Evolutionary conservation across 1,140 invertebrate species (phyloP).

Genomic region (Coptotermes formosanus): DNA sequence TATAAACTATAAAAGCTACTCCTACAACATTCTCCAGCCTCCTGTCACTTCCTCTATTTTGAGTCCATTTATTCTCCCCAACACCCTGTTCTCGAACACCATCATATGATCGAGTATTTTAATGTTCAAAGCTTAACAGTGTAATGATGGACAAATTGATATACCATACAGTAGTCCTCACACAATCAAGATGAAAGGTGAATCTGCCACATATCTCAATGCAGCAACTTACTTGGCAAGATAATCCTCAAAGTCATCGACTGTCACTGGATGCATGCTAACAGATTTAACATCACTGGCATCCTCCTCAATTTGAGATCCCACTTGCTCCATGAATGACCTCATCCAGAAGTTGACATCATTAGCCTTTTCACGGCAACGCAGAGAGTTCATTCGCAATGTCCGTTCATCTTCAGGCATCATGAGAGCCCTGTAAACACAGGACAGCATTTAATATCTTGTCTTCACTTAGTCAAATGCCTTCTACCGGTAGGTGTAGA

Average conservation of each 20-base stretch:
- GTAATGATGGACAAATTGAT: too few relatives aligned
- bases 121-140: too few relatives aligned
- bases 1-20: too few relatives aligned
- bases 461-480: too few relatives aligned
- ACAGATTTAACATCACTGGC: constrained; percentile 75
- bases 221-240: constrained; percentile 66
- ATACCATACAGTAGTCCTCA: not conserved
- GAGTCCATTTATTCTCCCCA: too few relatives aligned
- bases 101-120: too few relatives aligned
- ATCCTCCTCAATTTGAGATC: constrained; percentile 64
- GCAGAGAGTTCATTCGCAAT: constrained; percentile 80
- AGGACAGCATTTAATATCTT: not conserved
- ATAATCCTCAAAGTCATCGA: constrained; percentile 86
- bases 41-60: too few relatives aligned
- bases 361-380: constrained; percentile 74
- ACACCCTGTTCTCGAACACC: too few relatives aligned
- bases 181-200: not conserved
- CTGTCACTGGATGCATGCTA: constrained; percentile 78
- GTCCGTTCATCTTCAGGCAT: constrained; percentile 88
- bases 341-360: constrained; percentile 90
- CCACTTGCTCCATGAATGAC: constrained; percentile 82
- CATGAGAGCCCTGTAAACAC: constrained; percentile 64
- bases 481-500: not conserved
- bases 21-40: too few relatives aligned
- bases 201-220: not conserved